phyloP scores from a whole-genome alignment of 2,797 vertebrate species.

The Ciconia nigra region DNA sequence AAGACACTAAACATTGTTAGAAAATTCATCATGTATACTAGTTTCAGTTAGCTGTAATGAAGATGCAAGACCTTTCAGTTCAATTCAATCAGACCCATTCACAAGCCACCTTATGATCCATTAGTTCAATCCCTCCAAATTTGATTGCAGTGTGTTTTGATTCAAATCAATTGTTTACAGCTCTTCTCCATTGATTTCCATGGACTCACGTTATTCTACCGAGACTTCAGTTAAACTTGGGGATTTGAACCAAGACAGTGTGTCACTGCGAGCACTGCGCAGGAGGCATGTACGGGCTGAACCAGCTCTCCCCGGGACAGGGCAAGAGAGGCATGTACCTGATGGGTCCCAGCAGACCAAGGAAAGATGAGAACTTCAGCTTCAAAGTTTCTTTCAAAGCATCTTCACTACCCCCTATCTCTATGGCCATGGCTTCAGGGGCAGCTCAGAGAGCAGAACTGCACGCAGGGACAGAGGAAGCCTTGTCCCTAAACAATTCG shows the following conservation, averaged over 20 bases:
- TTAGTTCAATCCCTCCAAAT: constrained; percentile 65
- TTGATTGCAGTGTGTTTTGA: constrained; percentile 64
- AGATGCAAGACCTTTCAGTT: constrained; percentile 64
- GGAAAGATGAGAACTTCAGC: not conserved
- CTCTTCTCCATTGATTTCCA: constrained; percentile 67
- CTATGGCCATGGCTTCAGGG: not conserved
- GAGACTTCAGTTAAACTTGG: not conserved
- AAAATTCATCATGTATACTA: constrained; percentile 54
- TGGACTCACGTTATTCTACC: constrained; percentile 35
- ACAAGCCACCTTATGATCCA: constrained; percentile 64
- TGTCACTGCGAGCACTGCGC: fast-evolving
- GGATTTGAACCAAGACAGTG: not conserved
- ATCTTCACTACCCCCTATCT: fast-evolving
- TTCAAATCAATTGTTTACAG: constrained; percentile 68
- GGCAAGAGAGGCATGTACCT: not conserved
- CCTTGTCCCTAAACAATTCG: fast-evolving
- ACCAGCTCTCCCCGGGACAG: not conserved
- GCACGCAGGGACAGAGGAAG: not conserved
- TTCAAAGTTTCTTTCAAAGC: not conserved
- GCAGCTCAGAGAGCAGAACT: not conserved
- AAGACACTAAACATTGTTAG: not conserved
- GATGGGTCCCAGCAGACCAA: not conserved
- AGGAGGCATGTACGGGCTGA: not conserved
- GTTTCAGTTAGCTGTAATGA: constrained; percentile 59
- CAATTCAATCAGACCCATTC: constrained; percentile 64